Conservation (phyloP, 2,797 vertebrate species). For the Microcaecilia unicolor region DNA sequence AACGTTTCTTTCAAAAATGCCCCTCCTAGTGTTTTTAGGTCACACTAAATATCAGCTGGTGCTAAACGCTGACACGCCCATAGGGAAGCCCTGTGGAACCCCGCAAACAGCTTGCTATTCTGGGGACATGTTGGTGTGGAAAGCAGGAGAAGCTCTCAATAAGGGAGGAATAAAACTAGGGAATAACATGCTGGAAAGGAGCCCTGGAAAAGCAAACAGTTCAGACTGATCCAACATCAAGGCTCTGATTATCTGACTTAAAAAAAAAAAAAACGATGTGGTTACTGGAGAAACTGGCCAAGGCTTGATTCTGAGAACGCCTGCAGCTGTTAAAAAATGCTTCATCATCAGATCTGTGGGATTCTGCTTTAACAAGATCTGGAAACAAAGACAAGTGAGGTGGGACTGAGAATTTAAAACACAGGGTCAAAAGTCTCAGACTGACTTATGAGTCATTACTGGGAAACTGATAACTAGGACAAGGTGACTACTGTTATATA, state of each 20-base stretch:
- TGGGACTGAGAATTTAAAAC: not conserved
- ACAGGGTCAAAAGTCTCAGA: not conserved
- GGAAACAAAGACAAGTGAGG: constrained; percentile 1
- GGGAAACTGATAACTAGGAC: constrained; percentile 6
- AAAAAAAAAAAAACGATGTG: not conserved
- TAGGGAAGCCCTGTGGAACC: no score
- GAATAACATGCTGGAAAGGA: no score
- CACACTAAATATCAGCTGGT: no score
- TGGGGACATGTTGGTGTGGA: no score
- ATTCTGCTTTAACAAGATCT: not conserved
- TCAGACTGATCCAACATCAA: not conserved
- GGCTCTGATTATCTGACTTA: not conserved
- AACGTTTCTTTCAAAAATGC: no score
- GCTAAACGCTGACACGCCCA: no score
- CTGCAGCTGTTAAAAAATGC: constrained; percentile 5
- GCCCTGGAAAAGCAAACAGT: no score
- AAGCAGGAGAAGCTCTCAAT: no score
- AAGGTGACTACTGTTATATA: not conserved
- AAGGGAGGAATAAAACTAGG: no score
- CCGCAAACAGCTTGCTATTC: no score
- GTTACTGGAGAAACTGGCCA: no score
- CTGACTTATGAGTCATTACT: constrained; percentile 2
- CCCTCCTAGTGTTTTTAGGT: no score
- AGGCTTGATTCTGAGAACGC: constrained; percentile 18
- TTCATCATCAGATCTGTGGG: not conserved